phyloP scores from a whole-genome alignment of 2,888 invertebrate genomes.

The Sipunculus nudus region DNA sequence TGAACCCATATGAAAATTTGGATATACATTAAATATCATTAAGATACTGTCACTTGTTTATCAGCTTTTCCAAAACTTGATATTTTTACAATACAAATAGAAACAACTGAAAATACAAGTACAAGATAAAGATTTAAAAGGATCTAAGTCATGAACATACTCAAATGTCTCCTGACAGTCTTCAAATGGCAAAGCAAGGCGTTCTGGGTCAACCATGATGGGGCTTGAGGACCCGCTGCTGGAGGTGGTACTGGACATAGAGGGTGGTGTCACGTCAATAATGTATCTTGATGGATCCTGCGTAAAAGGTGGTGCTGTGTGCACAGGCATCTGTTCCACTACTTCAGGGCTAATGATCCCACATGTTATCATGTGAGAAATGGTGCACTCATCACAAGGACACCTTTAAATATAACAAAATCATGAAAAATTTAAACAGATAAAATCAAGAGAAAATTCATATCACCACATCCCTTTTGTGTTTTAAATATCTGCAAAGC shows the following conservation, averaged over 20 bases:
- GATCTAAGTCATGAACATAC: too few species aligned
- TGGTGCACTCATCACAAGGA: slow-evolving; percentile 67
- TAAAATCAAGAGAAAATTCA: too few species aligned
- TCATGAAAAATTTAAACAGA: slow-evolving; percentile 3
- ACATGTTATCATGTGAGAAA: slow-evolving; percentile 66
- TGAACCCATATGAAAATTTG: too few species aligned
- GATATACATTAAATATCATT: too few species aligned
- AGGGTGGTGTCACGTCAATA: slow-evolving; percentile 62
- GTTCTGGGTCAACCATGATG: slow-evolving; percentile 52
- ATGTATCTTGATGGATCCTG: slow-evolving; percentile 55
- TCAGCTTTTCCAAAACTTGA: too few species aligned
- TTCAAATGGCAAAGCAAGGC: slow-evolving; percentile 41
- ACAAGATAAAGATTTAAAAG: too few species aligned
- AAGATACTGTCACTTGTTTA: too few species aligned
- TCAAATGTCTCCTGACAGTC: too few species aligned
- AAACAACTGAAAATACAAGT: too few species aligned
- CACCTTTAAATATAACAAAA: slow-evolving; percentile 50
- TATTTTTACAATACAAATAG: too few species aligned
- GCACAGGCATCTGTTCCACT: slow-evolving; percentile 37
- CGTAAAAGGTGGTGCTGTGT: slow-evolving; percentile 42
- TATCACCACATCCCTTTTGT: not conserved
- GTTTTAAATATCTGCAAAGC: too few species aligned
- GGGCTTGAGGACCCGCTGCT: slow-evolving; percentile 63
- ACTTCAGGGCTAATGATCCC: slow-evolving; percentile 63
- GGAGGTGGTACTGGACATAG: slow-evolving; percentile 63